Evolutionary conservation across 2,113 vertebrate genomes (phyloP), one percentile per base, ranked within the genome.

Genomic region (Hepsetus odoe): DNA sequence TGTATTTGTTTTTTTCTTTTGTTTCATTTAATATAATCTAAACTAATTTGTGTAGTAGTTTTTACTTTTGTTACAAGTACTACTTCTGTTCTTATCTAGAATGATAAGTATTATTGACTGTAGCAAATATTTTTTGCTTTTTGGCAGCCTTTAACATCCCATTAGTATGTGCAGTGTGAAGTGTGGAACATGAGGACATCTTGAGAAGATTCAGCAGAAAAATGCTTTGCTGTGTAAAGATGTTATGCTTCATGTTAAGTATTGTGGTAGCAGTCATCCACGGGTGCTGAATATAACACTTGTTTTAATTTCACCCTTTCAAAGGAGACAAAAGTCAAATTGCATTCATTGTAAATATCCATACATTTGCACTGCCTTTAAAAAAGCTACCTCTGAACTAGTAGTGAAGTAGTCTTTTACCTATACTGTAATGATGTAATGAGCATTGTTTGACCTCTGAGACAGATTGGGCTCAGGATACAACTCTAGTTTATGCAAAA

Each of bases 321-420:
- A 33, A n/a, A n/a, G 16, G 30, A 64, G 18, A 35, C n/a, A 35
- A 4, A 24, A 2, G 61, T 24, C 11, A 61, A n/a, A n/a, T 33
- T 6, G 32, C n/a, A 42, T 71, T 38, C 33, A 28, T 72, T 72
- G 67, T 64, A 51, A 61, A 71, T 71, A 62, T 56, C 49, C 38
- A 28, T 70, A 40, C 65, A 55, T 71, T 75, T 70, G 77, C 68
- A 83, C 77, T 83, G 77, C 77, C 53, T 82, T 71, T n/a, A n/a
- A 73, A 38, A 65, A 80, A 73, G 64, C 80, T 87, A 85, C 85
- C 84, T 87, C 84, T 82, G 67, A 40, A 80, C 56, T 58, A 58
- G 49, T 82, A 49, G 46, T 78, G 68, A 77, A 79, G 67, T 79
- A 70, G 49, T 71, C 58, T 64, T 28, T 33, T 62, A 55, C 32